A percentile compares a stretch with the other conserved stretches of the same genome.
These are phyloP conservation scores for Sipha maydis DNA, from an alignment of 2,888 invertebrate genomes.

Conservation along the genomic window DNA sequence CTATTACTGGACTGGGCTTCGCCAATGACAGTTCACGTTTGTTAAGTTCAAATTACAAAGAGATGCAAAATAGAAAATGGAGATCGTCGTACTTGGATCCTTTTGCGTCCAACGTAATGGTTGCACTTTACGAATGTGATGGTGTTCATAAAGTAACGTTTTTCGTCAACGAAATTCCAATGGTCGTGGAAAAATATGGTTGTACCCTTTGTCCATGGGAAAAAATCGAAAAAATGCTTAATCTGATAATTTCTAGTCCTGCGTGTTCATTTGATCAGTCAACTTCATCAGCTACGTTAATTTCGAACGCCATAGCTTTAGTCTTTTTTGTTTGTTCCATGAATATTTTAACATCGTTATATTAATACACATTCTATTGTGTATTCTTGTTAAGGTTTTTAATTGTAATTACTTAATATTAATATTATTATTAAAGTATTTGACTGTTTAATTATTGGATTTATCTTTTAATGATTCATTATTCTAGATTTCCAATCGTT, in stretches of 20 bases:
- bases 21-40: slow-evolving; percentile 73
- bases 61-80: slow-evolving; percentile 73
- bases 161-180: slow-evolving; percentile 1
- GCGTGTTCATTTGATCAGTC: not conserved
- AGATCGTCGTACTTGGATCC: slow-evolving; percentile 76
- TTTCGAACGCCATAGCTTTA: not conserved
- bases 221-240: slow-evolving; percentile 5
- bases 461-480: too few relatives aligned
- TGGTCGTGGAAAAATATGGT: not conserved
- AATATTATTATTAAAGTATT: too few relatives aligned
- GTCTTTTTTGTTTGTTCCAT: not conserved
- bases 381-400: not conserved
- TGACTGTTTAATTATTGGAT: too few relatives aligned
- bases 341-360: not conserved
- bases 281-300: not conserved
- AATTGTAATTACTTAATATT: not conserved
- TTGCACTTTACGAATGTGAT: slow-evolving; percentile 76
- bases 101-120: slow-evolving; percentile 79
- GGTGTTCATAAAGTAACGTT: slow-evolving; percentile 2
- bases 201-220: slow-evolving; percentile 31
- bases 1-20: slow-evolving; percentile 71
- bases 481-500: too few relatives aligned
- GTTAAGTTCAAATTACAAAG: slow-evolving; percentile 75
- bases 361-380: not conserved
- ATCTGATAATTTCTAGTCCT: not conserved